Evolutionary conservation across 2,113 vertebrate species (phyloP), one percentile per base, ranked within the genome.

Genomic region (Pavo muticus): DNA sequence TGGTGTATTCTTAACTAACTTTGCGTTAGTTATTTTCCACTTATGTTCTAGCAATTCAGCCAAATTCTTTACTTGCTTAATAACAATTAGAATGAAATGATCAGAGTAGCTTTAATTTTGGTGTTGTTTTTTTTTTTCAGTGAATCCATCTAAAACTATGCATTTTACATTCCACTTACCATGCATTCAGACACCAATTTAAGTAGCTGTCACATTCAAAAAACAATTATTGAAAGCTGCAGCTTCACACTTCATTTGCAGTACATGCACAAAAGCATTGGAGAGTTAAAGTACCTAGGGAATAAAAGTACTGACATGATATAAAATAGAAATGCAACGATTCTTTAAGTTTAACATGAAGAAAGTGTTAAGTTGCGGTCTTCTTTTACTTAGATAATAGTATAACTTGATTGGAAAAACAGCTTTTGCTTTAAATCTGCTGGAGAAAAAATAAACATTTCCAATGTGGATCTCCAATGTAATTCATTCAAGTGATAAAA

Each of bases 341-440:
- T 64, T 78, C 45, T 42, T 89, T 59, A 40, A 40, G 39, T 40
- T 40, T 40, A 40, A 37, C 67, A 25, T 70, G 54, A 74, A 92
- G 73, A n/a, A 79, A 11, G 6, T 82, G 37, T 63, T 84, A 65
- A 88, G 56, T 82, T 80, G 32, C 25, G 80, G 11, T 84, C 63
- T 71, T 91, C 35, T 90, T 96, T 84, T 85, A 32, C 52, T 86
- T 88, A 48, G 16, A 47, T 48, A 89, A 29, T 61, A 78, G 70
- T 64, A 40, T 18, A 63, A 35, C 80, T 89, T 67, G 60, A 54
- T 45, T 2, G 0, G 30, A 23, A 71, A 57, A 83, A 47, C 19
- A 72, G 4, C 13, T 90, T 87, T 90, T 85, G 25, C 57, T 93
- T 86, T 95, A 87, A 78, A 78, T 86, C 59, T 90, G 6, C 59